Evolutionary conservation across 2,797 vertebrate genomes (phyloP).

Genomic region (Malurus splendens): DNA sequence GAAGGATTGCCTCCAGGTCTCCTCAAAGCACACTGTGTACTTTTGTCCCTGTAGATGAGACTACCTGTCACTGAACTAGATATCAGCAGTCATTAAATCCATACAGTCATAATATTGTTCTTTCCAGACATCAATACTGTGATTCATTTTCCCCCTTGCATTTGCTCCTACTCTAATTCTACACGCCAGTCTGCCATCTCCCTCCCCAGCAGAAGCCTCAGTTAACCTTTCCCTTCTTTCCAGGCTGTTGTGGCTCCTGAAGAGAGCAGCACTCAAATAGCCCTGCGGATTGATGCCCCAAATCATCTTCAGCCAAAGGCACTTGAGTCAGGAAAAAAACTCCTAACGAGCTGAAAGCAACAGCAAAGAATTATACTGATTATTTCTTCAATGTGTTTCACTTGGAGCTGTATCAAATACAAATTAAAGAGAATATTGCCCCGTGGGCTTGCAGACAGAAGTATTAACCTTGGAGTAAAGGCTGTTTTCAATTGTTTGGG

Average conservation of each 20-base stretch:
- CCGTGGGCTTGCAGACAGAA: background rate
- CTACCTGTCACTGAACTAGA: conserved; percentile 29
- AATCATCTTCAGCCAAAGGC: background rate
- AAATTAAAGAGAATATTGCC: background rate
- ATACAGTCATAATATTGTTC: conserved; percentile 29
- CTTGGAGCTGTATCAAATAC: background rate
- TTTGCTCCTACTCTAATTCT: background rate
- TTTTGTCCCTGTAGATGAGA: conserved; percentile 38
- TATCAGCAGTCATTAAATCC: conserved; percentile 19
- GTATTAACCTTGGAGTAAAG: background rate
- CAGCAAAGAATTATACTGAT: background rate
- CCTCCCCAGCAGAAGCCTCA: background rate
- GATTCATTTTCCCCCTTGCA: background rate
- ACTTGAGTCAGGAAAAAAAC: background rate
- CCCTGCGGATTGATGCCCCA: background rate
- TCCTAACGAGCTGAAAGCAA: background rate
- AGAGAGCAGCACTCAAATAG: background rate
- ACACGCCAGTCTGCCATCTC: background rate
- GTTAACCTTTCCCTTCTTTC: conserved; percentile 3
- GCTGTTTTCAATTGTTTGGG: background rate
- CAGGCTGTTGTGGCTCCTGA: background rate
- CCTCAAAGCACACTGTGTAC: conserved; percentile 9
- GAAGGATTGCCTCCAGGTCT: conserved; percentile 42
- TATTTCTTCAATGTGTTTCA: background rate
- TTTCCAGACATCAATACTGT: conserved; percentile 12